phyloP scores from a whole-genome alignment of 2,797 vertebrate genomes.

The Atherinosoma microstoma region DNA sequence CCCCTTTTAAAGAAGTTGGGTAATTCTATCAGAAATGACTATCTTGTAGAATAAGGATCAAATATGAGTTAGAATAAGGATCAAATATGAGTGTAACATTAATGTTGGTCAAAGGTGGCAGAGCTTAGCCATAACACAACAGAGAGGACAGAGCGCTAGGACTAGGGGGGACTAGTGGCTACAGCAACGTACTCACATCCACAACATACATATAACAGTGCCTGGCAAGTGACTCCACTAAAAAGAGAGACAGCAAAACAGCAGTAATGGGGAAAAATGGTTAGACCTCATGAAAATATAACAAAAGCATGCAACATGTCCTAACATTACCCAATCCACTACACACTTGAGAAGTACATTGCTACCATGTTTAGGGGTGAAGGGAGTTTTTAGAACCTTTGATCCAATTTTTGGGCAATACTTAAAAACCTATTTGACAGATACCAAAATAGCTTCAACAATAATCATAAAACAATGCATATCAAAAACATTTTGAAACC shows the following conservation, averaged over 20 bases:
- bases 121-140: constrained; percentile 92
- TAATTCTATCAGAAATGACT: constrained; percentile 79
- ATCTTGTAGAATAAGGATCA: constrained; percentile 48
- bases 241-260: constrained; percentile 95
- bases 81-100: constrained; percentile 71
- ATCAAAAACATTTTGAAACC: constrained; percentile 79
- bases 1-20: constrained; percentile 70
- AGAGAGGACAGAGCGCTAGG: constrained; percentile 94
- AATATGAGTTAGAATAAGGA: constrained; percentile 55
- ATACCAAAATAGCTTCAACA: constrained; percentile 25
- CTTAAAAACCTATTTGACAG: constrained; percentile 42
- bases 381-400: constrained; percentile 49
- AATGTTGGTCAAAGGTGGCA: constrained; percentile 93
- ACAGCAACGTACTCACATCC: constrained; percentile 97
- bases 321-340: constrained; percentile 65
- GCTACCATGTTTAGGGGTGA: constrained; percentile 26
- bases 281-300: constrained; percentile 91
- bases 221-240: constrained; percentile 97
- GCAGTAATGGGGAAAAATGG: constrained; percentile 89
- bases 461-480: constrained; percentile 49
- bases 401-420: constrained; percentile 60
- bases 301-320: constrained; percentile 88
- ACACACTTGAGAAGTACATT: constrained; percentile 33
- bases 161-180: constrained; percentile 91
- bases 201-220: constrained; percentile 97